phyloP scores from a whole-genome alignment of 2,113 vertebrate species.

The Hassar affinis region DNA sequence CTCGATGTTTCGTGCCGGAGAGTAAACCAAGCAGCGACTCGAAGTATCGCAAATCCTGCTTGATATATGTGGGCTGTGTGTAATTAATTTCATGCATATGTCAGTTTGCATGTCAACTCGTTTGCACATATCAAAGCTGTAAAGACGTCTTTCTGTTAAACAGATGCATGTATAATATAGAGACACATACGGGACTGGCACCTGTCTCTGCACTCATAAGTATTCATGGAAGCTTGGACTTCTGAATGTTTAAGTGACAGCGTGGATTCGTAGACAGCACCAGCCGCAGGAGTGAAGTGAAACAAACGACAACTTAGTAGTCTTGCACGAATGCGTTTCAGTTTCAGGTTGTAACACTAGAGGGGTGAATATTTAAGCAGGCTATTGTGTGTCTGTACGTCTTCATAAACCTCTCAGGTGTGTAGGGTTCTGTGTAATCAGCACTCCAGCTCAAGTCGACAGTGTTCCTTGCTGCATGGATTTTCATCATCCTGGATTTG shows the following conservation, averaged over 20 bases:
- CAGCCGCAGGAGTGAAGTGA: neutral
- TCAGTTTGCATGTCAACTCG: neutral
- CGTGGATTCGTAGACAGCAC: conserved; percentile 26
- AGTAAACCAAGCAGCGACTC: neutral
- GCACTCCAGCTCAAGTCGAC: neutral
- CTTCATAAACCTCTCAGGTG: neutral
- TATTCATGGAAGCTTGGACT: conserved; percentile 21
- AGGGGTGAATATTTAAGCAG: neutral
- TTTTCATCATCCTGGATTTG: neutral
- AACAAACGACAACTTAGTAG: neutral
- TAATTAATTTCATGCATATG: neutral
- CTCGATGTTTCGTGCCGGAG: too few relatives aligned
- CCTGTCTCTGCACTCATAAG: conserved; percentile 10
- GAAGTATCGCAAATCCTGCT: neutral
- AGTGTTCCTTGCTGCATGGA: neutral
- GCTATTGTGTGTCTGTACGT: too few relatives aligned
- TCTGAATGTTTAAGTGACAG: conserved; percentile 33
- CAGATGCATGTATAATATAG: too few relatives aligned
- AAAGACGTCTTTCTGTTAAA: neutral
- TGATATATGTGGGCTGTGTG: neutral
- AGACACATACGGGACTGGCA: neutral
- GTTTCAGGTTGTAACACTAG: neutral
- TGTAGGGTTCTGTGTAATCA: neutral
- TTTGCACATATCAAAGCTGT: neutral
- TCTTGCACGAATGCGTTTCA: neutral